phyloP scores from a whole-genome alignment of 2,113 vertebrate genomes.

The Tragelaphus strepsiceros region DNA sequence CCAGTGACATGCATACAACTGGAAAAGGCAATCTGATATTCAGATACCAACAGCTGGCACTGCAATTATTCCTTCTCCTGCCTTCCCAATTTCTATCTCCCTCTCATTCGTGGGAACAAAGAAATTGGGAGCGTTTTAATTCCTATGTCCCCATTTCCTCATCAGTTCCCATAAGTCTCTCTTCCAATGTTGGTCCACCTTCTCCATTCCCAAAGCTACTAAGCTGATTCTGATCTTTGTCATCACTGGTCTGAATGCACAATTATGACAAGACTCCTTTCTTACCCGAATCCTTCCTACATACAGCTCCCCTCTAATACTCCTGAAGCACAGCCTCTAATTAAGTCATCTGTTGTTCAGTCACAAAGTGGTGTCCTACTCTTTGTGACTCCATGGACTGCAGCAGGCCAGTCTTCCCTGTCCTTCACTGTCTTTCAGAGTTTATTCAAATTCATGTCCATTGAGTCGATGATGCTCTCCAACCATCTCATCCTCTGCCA shows the following conservation, averaged over 20 bases:
- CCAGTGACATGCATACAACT: no score
- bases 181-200: not conserved
- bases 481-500: not conserved
- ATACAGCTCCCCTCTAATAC: not conserved
- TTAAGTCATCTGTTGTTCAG: not conserved
- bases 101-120: not conserved
- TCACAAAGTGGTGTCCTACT: fast-evolving
- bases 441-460: not conserved
- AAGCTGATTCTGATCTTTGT: not conserved
- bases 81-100: not conserved
- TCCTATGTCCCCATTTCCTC: not conserved
- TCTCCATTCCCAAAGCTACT: not conserved
- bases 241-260: not conserved
- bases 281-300: not conserved
- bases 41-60: not conserved
- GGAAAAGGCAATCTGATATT: not conserved
- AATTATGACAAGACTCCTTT: not conserved
- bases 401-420: not conserved
- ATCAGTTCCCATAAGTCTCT: no score
- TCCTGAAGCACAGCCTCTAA: not conserved
- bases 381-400: not conserved
- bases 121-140: not conserved
- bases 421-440: not conserved
- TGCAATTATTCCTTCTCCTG: not conserved
- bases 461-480: not conserved